Evolutionary conservation across 2,797 vertebrate species (phyloP), one percentile per base, ranked within the genome.

Genomic region (Hoplostethus mediterraneus): DNA sequence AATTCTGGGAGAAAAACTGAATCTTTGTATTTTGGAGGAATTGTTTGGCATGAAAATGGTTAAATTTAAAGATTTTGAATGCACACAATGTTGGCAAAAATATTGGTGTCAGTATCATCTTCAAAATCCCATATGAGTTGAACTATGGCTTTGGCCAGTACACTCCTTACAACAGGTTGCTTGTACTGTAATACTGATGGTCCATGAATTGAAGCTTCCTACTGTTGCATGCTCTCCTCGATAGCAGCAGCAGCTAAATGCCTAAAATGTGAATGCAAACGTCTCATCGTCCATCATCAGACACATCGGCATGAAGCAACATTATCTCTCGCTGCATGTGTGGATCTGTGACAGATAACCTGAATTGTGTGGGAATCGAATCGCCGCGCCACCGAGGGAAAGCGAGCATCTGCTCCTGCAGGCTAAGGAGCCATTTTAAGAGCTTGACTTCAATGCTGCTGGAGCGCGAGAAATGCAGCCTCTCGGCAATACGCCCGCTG

Each of bases 381-480:
- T 57, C 2, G 8, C 45, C 44, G 45, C 16, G 0, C 28, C 3
- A 9, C 28, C 8, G 48, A 68, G 67, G 59, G 59, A 53, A 71
- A 79, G 53, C 48, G 31, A 38, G 75, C 73, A 13, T 78, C 79
- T 83, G 70, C 47, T 73, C 69, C 81, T 40, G 40, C 72, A 56
- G 82, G 77, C 82, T 38, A 30, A 69, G 75, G 68, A 83, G 69
- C 75, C 74, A 84, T 88, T 89, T 87, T 82, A 79, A 78, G 66
- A 84, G 75, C 75, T 75, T 56, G 79, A 83, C 76, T 79, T 63
- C 10, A 71, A 71, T 31, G 3, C 64, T 42, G 58, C 61, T 79
- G 4, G 9, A 60, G 79, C 38, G 7, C n/a, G 7, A 68, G 69
- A 64, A 59, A 72, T 31, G 59, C 57, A 71, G 77, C 73, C 81